These are phyloP conservation scores for Labrus mixtus DNA, from an alignment of 2,113 vertebrate species.

Conservation along the genomic window DNA sequence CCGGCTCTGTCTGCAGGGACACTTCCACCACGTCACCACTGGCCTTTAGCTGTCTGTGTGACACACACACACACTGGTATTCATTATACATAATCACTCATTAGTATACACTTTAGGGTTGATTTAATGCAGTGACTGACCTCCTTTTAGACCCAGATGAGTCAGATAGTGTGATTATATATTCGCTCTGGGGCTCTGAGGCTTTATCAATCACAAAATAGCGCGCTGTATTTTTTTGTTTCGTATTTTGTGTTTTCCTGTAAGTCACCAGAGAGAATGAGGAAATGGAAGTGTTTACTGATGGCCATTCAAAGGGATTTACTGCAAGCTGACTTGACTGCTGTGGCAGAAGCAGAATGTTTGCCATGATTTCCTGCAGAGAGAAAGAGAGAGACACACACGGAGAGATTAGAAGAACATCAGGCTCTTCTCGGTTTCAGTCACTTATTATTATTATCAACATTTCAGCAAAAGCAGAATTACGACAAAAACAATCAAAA, in stretches of 20 bases:
- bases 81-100: conserved; percentile 22
- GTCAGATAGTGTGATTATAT: not conserved
- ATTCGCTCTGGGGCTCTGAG: not conserved
- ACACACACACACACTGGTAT: conserved; percentile 25
- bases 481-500: too few relatives aligned
- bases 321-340: not conserved
- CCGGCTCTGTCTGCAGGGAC: conserved; percentile 56
- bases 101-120: conserved; percentile 19
- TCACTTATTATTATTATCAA: not conserved
- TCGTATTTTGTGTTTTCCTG: not conserved
- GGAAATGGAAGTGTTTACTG: not conserved
- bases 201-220: not conserved
- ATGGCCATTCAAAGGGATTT: not conserved
- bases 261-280: not conserved
- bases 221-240: not conserved
- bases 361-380: not conserved
- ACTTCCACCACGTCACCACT: conserved; percentile 71
- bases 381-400: not conserved
- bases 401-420: not conserved
- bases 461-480: not conserved
- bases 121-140: conserved; percentile 6
- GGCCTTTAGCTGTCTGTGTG: conserved; percentile 70
- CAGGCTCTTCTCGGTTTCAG: not conserved
- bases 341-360: not conserved
- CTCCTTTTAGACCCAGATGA: conserved; percentile 31